Evolutionary conservation across 2,888 invertebrate genomes (phyloP).

Genomic region (Syrista parreyssii): DNA sequence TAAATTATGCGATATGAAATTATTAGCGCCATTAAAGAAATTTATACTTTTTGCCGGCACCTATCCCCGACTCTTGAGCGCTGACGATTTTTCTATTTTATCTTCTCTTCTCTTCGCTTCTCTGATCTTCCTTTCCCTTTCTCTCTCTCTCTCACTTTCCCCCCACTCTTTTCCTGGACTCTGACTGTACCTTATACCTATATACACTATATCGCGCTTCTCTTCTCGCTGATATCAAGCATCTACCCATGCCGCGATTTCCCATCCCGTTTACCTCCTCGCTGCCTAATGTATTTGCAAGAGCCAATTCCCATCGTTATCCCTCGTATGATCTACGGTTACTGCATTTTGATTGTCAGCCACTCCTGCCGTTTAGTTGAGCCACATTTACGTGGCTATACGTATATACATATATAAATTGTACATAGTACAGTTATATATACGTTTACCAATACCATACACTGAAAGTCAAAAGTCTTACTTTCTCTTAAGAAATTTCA

Average conservation of each 20-base stretch:
- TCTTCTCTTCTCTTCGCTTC: conserved; percentile 36
- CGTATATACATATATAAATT: neutral
- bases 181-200: neutral
- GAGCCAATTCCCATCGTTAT: conserved; percentile 64
- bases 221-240: conserved; percentile 1
- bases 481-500: neutral
- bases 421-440: neutral
- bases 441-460: neutral
- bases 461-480: neutral
- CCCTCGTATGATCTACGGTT: conserved; percentile 61
- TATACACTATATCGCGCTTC: neutral
- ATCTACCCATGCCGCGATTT: neutral
- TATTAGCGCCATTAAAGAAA: conserved; percentile 67
- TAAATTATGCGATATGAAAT: conserved; percentile 67
- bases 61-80: conserved; percentile 28
- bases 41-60: conserved; percentile 61
- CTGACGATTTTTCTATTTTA: conserved; percentile 63
- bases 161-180: neutral
- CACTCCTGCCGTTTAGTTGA: conserved; percentile 49
- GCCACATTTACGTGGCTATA: neutral
- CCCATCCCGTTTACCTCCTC: conserved; percentile 28
- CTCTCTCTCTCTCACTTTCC: neutral
- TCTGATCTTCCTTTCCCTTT: conserved; percentile 3
- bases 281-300: conserved; percentile 63
- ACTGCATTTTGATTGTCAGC: conserved; percentile 62